Evolutionary conservation across 2,888 invertebrate genomes (phyloP).

Genomic region (Zaprionus lineosus): DNA sequence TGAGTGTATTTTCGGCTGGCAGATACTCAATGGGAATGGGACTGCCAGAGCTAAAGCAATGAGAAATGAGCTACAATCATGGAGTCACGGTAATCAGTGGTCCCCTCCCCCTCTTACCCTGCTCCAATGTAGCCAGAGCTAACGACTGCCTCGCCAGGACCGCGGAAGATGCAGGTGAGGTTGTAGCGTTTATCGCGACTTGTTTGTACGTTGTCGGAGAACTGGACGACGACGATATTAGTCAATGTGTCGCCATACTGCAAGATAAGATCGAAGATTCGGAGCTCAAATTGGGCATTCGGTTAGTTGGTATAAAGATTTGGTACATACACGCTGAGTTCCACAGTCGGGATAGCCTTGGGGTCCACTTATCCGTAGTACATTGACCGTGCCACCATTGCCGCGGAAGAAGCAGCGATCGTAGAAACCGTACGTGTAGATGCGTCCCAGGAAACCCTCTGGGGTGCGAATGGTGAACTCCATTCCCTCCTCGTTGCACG

Average conservation of each 20-base stretch:
- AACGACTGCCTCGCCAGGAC: constrained; percentile 95
- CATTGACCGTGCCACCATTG: constrained; percentile 92
- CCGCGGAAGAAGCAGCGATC: constrained; percentile 95
- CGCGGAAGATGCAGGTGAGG: constrained; percentile 94
- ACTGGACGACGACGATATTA: constrained; percentile 96
- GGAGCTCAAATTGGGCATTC: background rate
- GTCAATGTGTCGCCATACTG: constrained; percentile 97
- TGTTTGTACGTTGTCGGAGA: constrained; percentile 96
- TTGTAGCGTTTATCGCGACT: constrained; percentile 95
- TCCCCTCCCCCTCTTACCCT: constrained; percentile 87
- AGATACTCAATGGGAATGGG: constrained; percentile 96
- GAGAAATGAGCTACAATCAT: constrained; percentile 6
- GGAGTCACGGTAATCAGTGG: constrained; percentile 3
- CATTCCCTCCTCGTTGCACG: constrained; percentile 97
- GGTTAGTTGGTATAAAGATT: background rate
- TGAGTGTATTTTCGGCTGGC: constrained; percentile 94
- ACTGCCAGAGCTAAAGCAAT: constrained; percentile 89
- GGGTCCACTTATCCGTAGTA: constrained; percentile 92
- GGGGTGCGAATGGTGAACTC: constrained; percentile 94
- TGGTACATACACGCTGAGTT: constrained; percentile 89
- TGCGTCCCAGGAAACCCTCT: constrained; percentile 94
- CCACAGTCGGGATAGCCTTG: constrained; percentile 97
- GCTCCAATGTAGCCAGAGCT: constrained; percentile 96
- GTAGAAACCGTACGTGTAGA: constrained; percentile 96
- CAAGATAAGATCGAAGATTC: constrained; percentile 6